Conservation (phyloP, 1,140 invertebrate species). For the Ceratosolen fusciceps region DNA sequence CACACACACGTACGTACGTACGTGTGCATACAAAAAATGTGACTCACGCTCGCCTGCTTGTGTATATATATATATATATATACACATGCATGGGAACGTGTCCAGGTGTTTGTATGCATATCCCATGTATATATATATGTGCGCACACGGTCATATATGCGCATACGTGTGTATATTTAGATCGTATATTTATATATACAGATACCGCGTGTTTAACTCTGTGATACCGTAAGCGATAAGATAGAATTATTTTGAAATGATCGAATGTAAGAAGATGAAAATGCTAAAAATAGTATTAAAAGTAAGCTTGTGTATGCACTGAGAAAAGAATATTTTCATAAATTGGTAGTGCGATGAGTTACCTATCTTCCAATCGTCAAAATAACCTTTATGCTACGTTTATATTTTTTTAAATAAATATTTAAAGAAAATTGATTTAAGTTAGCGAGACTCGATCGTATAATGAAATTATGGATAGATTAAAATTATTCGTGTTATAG, state of each 20-base stretch:
- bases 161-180: background rate
- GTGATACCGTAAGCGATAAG: conserved; percentile 70
- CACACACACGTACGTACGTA: background rate
- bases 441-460: background rate
- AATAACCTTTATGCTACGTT: conserved; percentile 11
- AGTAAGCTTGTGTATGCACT: conserved; percentile 34
- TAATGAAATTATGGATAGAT: background rate
- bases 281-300: conserved; percentile 25
- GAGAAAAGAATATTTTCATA: conserved; percentile 42
- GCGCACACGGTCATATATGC: background rate
- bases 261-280: conserved; percentile 43
- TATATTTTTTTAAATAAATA: background rate
- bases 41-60: too few relatives aligned
- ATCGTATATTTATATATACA: conserved; percentile 12
- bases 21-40: background rate
- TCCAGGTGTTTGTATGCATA: background rate
- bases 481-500: background rate
- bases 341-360: conserved; percentile 22
- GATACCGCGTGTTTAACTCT: conserved; percentile 68
- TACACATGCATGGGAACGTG: background rate
- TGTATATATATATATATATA: too few relatives aligned
- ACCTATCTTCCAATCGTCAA: conserved; percentile 18
- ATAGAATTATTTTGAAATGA: conserved; percentile 67
- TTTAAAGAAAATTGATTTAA: background rate
- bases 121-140: background rate